Conservation (phyloP, 2,888 invertebrate genomes). For the Leptothorax acervorum region DNA sequence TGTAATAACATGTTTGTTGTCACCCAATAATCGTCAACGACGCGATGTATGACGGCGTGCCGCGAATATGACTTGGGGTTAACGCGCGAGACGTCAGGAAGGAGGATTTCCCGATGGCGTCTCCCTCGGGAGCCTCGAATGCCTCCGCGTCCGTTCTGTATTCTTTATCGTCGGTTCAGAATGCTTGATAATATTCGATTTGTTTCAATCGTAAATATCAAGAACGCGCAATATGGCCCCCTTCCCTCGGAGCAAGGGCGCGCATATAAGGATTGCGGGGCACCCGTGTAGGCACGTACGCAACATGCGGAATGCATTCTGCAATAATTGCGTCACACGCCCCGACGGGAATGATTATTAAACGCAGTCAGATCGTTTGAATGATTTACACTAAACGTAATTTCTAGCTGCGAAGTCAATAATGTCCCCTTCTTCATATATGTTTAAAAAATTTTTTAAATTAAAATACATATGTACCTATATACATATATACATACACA, state of each 20-base stretch:
- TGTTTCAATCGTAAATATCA: constrained; percentile 85
- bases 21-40: constrained; percentile 32
- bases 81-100: constrained; percentile 63
- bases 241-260: background rate
- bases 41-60: background rate
- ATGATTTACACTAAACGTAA: background rate
- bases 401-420: background rate
- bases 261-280: constrained; percentile 35
- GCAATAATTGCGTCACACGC: constrained; percentile 66
- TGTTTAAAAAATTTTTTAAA: background rate
- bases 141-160: constrained; percentile 83
- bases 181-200: constrained; percentile 86
- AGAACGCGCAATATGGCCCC: constrained; percentile 69
- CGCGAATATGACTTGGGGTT: constrained; percentile 69
- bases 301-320: constrained; percentile 54
- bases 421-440: background rate
- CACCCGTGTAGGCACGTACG: constrained; percentile 65
- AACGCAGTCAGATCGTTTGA: constrained; percentile 13
- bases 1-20: constrained; percentile 35
- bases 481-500: too few relatives aligned
- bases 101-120: constrained; percentile 78
- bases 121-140: constrained; percentile 79
- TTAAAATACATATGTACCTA: background rate
- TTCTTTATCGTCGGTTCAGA: constrained; percentile 84
- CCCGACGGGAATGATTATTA: constrained; percentile 62